These are phyloP conservation scores for Lagocephalus sceleratus DNA, from an alignment of 2,797 vertebrate species.

Conservation along the genomic window DNA sequence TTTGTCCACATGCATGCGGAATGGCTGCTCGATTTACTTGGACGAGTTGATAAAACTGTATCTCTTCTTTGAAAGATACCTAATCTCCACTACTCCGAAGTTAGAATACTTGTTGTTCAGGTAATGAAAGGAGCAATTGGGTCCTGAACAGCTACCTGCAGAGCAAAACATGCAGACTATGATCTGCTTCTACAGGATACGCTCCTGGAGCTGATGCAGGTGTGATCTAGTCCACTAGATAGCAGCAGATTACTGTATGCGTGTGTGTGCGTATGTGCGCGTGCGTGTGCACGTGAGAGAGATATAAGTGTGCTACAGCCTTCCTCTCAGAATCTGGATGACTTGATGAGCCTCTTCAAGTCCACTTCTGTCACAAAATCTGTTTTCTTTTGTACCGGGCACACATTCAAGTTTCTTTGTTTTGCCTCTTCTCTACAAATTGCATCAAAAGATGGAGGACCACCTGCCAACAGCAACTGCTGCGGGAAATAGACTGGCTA, in stretches of 20 bases:
- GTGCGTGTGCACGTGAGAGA: slow-evolving; percentile 24
- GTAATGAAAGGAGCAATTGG: too few species aligned
- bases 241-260: slow-evolving; percentile 57
- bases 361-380: slow-evolving; percentile 45
- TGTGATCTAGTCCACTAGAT: slow-evolving; percentile 67
- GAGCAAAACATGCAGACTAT: too few species aligned
- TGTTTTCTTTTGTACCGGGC: slow-evolving; percentile 38
- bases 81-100: too few species aligned
- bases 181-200: neutral
- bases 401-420: slow-evolving; percentile 40
- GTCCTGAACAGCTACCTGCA: too few species aligned
- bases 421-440: slow-evolving; percentile 51
- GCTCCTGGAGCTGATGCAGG: slow-evolving; percentile 50
- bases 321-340: slow-evolving; percentile 39
- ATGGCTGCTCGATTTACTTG: too few species aligned
- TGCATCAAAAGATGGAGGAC: slow-evolving; percentile 58
- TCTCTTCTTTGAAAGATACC: too few species aligned
- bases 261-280: slow-evolving; percentile 30
- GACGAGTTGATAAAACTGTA: too few species aligned
- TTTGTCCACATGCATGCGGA: neutral
- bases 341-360: slow-evolving; percentile 60
- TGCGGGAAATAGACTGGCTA: slow-evolving; percentile 45
- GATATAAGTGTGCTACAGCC: slow-evolving; percentile 35
- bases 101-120: too few species aligned
- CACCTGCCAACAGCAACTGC: slow-evolving; percentile 56